Conservation (phyloP, 35 echinoderm and acorn worm species). For the Diadema setosum region DNA sequence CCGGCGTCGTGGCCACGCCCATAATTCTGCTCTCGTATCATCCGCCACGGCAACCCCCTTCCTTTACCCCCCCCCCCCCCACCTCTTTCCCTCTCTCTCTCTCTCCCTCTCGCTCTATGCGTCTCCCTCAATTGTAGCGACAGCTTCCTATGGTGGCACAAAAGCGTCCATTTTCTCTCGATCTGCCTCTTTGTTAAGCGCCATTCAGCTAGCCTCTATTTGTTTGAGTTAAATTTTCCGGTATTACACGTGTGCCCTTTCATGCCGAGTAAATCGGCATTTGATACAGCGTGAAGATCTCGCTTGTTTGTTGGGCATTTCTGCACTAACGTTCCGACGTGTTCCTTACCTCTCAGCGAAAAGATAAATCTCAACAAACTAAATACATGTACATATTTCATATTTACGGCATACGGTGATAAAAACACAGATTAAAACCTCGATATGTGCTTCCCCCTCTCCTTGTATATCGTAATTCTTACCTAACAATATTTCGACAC, state of each 20-base stretch:
- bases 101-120: not conserved
- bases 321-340: too few relatives aligned
- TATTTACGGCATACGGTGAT: not conserved
- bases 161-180: constrained; percentile 54
- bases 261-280: not conserved
- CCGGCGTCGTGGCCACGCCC: not conserved
- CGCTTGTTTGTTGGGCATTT: not conserved
- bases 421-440: too few relatives aligned
- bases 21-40: not conserved
- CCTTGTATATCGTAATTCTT: too few relatives aligned
- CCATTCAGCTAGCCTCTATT: constrained; percentile 27
- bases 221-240: constrained; percentile 62
- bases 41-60: not conserved
- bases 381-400: not conserved
- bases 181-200: constrained; percentile 39
- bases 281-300: not conserved
- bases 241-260: constrained; percentile 50
- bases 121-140: not conserved
- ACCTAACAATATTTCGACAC: too few relatives aligned
- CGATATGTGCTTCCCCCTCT: too few relatives aligned
- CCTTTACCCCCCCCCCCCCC: not conserved
- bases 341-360: not conserved
- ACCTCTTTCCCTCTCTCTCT: not conserved
- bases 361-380: not conserved
- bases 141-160: constrained; percentile 25